Base-by-base conservation (phyloP, 1,140 invertebrate species). In the Cylas formicarius region DNA sequence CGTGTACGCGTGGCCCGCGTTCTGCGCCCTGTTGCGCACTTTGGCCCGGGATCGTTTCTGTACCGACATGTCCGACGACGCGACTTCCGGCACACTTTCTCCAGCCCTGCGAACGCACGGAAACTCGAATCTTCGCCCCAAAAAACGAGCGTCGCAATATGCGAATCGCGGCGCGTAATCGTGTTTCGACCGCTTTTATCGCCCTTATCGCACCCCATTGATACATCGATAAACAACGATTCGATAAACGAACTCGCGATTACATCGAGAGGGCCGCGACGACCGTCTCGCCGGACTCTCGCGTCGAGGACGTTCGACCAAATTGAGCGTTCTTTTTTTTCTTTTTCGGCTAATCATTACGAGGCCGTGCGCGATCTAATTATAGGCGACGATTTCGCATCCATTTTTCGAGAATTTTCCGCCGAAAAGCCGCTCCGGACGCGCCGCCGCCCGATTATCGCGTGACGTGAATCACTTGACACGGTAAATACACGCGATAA, bases 41-140 rank as follows among this genome's bases (percentile, higher is more conserved):
- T 48, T 48, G 13, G 38, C 31, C 11, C 43, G 41, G 23, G 38
- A 40, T 21, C 46, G 13, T 28, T 33, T 48, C 20, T 48, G 41
- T 18, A 48, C 9, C 17, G n/a, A n/a, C n/a, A n/a, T n/a, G 46
- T 42, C 8, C 10, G 10, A 31, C 37, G 43, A n/a, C 43, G 38
- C 46, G 43, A 42, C n/a, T 29, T 29, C 4, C 2, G 11, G 17
- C 10, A 13, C n/a, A n/a, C n/a, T n/a, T n/a, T n/a, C n/a, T n/a
- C n/a, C 18, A 11, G 14, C 22, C 3, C 10, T 7, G n/a, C 31
- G 20, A 33, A 3, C 7, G 3, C 3, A 4, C 33, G 4, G 16
- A 4, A 13, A 35, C 21, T 4, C 16, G 7, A 9, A 14, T 35
- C 21, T 34, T 34, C 32, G 10, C 32, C 32, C n/a, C n/a, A n/a